Conservation (phyloP, 2,888 invertebrate genomes). For the Hylaea fasciaria region DNA sequence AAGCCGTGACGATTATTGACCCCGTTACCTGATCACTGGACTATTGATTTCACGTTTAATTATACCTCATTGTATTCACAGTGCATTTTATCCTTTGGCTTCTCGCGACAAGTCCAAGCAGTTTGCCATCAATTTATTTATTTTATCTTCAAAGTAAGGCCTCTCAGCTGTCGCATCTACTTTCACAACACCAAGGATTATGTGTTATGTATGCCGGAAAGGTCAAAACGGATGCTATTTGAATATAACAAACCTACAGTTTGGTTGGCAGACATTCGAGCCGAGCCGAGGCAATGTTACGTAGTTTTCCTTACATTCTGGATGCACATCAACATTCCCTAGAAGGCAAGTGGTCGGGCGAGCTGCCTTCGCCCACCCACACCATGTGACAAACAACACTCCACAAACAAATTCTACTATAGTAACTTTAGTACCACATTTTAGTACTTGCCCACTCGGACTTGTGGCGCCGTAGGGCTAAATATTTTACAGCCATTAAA, state of each 20-base stretch:
- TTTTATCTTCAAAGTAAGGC: too few relatives aligned
- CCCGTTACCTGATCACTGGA: conserved; percentile 44
- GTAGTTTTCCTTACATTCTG: conserved; percentile 63
- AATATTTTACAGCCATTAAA: conserved; percentile 50
- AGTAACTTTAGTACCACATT: conserved; percentile 47
- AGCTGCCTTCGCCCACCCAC: conserved; percentile 69
- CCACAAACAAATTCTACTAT: conserved; percentile 23
- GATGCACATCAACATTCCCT: conserved; percentile 77
- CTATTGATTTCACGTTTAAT: conserved; percentile 27
- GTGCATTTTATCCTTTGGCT: conserved; percentile 7
- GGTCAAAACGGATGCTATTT: conserved; percentile 14
- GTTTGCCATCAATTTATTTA: too few relatives aligned
- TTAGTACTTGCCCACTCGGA: conserved; percentile 61
- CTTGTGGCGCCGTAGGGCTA: conserved; percentile 62
- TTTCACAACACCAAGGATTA: neutral
- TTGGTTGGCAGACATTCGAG: conserved; percentile 22
- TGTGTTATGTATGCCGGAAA: conserved; percentile 3
- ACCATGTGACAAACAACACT: conserved; percentile 48
- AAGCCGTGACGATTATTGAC: conserved; percentile 61
- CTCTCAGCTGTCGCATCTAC: neutral
- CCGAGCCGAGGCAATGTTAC: conserved; percentile 39
- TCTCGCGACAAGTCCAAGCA: conserved; percentile 1
- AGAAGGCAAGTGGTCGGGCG: conserved; percentile 70
- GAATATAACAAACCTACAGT: conserved; percentile 22
- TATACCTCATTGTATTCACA: conserved; percentile 5